A percentile compares a stretch with the other conserved stretches of the same genome.
Evolutionary conservation across 2,113 vertebrate species (phyloP).

Genomic region (Capreolus pygargus): DNA sequence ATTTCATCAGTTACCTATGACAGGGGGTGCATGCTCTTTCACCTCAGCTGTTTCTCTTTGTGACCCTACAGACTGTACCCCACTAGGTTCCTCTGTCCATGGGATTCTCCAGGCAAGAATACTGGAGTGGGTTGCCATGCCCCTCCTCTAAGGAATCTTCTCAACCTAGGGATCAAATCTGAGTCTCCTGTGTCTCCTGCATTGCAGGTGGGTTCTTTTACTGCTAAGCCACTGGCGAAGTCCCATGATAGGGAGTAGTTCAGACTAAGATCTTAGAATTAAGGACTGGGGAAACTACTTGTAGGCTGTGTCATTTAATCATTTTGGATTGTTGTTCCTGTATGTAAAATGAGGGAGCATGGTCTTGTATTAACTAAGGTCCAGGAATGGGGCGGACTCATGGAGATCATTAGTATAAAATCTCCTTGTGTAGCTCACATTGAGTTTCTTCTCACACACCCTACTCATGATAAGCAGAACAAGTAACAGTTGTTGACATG

Average conservation of each 20-base stretch:
- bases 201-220: neutral
- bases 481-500: neutral
- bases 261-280: neutral
- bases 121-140: neutral
- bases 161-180: neutral
- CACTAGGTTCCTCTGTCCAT: neutral
- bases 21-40: accelerated
- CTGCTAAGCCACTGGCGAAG: neutral
- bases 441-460: neutral
- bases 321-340: neutral
- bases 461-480: neutral
- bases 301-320: neutral
- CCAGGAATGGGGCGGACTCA: neutral
- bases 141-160: neutral
- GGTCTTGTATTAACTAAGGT: neutral
- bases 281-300: neutral
- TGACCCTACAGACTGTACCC: neutral
- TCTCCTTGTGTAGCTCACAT: neutral
- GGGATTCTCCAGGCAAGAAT: neutral
- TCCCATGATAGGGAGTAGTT: neutral
- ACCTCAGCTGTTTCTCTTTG: neutral
- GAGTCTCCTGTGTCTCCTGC: neutral
- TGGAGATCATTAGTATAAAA: neutral
- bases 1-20: neutral
- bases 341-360: neutral